Percentiles rank a stretch among this genome's conserved stretches.
Conservation (phyloP, 2,797 vertebrate genomes). For the Gambusia yucatana region DNA sequence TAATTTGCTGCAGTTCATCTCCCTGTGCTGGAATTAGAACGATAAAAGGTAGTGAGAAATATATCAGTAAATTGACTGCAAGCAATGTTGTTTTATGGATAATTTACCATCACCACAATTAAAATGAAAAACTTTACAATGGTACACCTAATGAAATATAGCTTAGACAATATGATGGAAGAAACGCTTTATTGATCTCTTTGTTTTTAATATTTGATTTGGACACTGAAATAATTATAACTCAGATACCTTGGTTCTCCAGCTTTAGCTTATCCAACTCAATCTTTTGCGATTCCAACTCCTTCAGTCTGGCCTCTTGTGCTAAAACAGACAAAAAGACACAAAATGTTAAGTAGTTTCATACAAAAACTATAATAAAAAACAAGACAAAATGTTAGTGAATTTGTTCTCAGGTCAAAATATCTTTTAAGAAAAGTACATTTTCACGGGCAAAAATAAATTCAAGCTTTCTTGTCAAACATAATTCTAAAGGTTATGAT, state of each 20-base stretch:
- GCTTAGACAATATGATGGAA: background rate
- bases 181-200: background rate
- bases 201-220: background rate
- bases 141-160: background rate
- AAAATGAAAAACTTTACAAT: background rate
- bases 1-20: conserved; percentile 37
- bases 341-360: background rate
- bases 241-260: background rate
- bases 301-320: background rate
- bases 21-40: conserved; percentile 27
- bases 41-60: background rate
- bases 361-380: background rate
- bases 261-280: background rate
- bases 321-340: conserved; percentile 2
- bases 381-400: background rate
- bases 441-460: background rate
- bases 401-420: background rate
- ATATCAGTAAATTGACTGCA: accelerated
- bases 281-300: background rate
- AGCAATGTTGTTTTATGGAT: background rate
- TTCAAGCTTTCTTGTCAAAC: background rate
- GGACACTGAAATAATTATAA: background rate
- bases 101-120: background rate
- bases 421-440: background rate
- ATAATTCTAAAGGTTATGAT: background rate